Evolutionary conservation across 2,888 invertebrate genomes (phyloP).

Genomic region (Papilio elwesi): DNA sequence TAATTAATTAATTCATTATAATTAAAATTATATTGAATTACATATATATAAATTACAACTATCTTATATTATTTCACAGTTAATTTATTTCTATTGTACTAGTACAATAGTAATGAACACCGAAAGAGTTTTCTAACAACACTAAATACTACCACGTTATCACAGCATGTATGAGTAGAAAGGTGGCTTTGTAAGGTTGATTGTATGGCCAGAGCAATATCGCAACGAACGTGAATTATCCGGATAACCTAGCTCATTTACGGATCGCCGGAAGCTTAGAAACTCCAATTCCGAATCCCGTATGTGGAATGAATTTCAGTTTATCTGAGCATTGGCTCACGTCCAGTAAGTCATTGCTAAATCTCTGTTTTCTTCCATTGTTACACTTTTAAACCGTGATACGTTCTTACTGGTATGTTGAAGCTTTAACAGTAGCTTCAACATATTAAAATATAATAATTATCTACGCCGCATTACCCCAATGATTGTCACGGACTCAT

Average conservation of each 20-base stretch:
- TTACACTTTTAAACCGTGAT: conserved; percentile 1
- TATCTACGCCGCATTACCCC: neutral
- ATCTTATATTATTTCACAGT: too few relatives aligned
- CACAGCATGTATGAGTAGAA: neutral
- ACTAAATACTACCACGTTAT: neutral
- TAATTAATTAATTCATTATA: too few relatives aligned
- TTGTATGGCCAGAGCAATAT: conserved; percentile 5
- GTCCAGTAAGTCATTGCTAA: conserved; percentile 27
- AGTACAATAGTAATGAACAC: neutral
- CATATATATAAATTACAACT: too few relatives aligned
- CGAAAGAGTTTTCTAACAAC: neutral
- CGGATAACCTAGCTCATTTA: conserved; percentile 30
- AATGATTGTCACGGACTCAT: neutral
- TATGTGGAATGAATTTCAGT: conserved; percentile 26
- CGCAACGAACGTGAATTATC: conserved; percentile 21
- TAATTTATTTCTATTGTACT: too few relatives aligned
- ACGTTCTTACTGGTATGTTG: neutral
- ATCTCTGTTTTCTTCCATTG: neutral
- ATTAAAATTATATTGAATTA: too few relatives aligned
- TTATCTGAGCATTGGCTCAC: conserved; percentile 31
- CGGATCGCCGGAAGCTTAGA: conserved; percentile 27
- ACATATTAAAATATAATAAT: neutral
- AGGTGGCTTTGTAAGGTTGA: neutral
- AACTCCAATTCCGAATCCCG: conserved; percentile 26
- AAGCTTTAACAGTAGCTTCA: too few relatives aligned